These are phyloP conservation scores for Sesia apiformis DNA, from an alignment of 2,888 invertebrate genomes.

Conservation along the genomic window DNA sequence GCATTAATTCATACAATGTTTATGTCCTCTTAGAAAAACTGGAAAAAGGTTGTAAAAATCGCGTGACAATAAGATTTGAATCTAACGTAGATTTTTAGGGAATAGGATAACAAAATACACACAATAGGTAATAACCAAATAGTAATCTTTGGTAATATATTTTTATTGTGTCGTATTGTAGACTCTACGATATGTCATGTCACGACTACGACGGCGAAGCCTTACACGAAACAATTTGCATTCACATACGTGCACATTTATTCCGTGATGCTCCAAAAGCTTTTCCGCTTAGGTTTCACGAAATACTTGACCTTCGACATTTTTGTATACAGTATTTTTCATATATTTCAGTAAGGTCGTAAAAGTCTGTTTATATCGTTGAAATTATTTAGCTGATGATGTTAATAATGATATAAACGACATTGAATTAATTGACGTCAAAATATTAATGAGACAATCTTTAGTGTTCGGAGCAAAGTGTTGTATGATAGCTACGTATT, in stretches of 20 bases:
- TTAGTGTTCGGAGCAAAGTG: no score
- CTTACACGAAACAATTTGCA: constrained; percentile 2
- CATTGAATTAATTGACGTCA: no score
- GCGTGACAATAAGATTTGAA: constrained; percentile 4
- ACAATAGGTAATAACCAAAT: no score
- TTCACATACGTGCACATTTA: neutral
- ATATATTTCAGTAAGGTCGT: no score
- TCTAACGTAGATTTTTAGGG: neutral
- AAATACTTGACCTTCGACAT: neutral
- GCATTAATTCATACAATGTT: no score
- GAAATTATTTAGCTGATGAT: no score
- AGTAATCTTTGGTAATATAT: neutral
- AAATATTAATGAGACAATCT: no score
- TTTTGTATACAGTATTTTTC: neutral
- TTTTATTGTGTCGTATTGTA: neutral
- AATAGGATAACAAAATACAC: no score
- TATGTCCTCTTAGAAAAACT: no score
- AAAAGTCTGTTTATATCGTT: no score
- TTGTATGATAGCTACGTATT: no score
- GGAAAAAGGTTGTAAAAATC: constrained; percentile 3
- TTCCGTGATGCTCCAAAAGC: neutral
- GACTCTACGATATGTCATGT: neutral
- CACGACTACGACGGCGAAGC: neutral
- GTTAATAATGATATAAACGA: no score
- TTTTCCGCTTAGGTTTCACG: neutral